Percentiles rank a stretch among this genome's conserved stretches.
Conservation (phyloP, 1,140 invertebrate genomes). For the Goniozus legneri region DNA sequence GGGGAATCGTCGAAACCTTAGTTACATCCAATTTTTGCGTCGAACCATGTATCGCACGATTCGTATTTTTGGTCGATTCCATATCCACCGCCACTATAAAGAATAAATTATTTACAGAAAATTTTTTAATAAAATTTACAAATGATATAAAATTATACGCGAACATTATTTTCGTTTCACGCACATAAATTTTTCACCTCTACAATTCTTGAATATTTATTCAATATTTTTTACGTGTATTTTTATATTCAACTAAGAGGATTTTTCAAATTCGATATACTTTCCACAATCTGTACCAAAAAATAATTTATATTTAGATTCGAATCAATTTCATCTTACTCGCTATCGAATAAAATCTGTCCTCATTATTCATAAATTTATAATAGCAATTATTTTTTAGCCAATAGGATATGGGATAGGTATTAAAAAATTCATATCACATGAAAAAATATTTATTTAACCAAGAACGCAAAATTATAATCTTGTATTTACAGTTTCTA, state of each 20-base stretch:
- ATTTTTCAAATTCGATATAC: not conserved
- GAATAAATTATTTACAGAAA: no score
- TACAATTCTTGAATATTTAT: not conserved
- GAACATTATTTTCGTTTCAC: not conserved
- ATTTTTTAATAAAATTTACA: not conserved
- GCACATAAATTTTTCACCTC: not conserved
- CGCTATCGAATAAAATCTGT: no score
- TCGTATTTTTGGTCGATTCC: slow-evolving; percentile 18
- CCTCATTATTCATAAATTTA: no score
- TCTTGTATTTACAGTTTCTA: slow-evolving; percentile 30
- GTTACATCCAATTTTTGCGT: slow-evolving; percentile 24
- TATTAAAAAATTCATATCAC: slow-evolving; percentile 45
- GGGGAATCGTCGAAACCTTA: slow-evolving; percentile 23
- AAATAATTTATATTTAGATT: no score
- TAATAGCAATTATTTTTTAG: not conserved
- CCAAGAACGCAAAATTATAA: slow-evolving; percentile 37
- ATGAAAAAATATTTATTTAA: slow-evolving; percentile 45
- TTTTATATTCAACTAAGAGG: slow-evolving; percentile 4
- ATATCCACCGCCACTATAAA: slow-evolving; percentile 43
- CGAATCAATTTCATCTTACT: no score
- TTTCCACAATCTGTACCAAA: not conserved
- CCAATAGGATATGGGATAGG: slow-evolving; percentile 27
- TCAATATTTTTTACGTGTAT: no score
- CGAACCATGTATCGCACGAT: slow-evolving; percentile 13
- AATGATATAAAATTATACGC: not conserved